phyloP scores from a whole-genome alignment of 2,797 vertebrate genomes.

The Falco peregrinus region DNA sequence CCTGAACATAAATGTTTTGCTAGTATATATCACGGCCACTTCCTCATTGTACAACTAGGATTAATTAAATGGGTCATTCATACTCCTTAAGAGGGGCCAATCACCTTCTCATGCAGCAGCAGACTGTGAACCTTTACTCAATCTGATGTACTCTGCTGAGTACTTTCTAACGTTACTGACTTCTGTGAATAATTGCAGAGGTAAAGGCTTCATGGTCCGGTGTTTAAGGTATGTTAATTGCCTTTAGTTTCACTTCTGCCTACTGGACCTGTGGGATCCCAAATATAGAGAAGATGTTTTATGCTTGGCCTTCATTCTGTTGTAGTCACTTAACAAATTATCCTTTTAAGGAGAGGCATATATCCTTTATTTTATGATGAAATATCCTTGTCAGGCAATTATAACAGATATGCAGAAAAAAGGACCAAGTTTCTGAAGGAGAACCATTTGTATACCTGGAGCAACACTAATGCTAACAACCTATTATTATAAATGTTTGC shows the following conservation, averaged over 20 bases:
- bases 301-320: background rate
- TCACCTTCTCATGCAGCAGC: background rate
- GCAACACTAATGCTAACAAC: background rate
- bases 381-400: background rate
- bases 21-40: background rate
- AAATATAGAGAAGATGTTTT: background rate
- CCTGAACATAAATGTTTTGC: conserved; percentile 14
- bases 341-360: background rate
- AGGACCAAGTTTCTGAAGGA: background rate
- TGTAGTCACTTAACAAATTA: background rate
- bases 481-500: background rate
- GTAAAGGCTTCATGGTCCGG: background rate
- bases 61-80: conserved; percentile 17
- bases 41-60: background rate
- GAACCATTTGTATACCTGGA: background rate
- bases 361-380: background rate
- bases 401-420: background rate
- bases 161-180: background rate
- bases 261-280: background rate
- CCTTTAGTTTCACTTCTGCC: background rate
- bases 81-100: background rate
- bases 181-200: conserved; percentile 24
- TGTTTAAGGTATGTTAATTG: background rate
- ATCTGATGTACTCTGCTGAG: background rate
- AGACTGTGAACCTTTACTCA: background rate